These are phyloP conservation scores for Dasypus novemcinctus DNA, from an alignment of 2,113 vertebrate genomes.

Conservation along the genomic window DNA sequence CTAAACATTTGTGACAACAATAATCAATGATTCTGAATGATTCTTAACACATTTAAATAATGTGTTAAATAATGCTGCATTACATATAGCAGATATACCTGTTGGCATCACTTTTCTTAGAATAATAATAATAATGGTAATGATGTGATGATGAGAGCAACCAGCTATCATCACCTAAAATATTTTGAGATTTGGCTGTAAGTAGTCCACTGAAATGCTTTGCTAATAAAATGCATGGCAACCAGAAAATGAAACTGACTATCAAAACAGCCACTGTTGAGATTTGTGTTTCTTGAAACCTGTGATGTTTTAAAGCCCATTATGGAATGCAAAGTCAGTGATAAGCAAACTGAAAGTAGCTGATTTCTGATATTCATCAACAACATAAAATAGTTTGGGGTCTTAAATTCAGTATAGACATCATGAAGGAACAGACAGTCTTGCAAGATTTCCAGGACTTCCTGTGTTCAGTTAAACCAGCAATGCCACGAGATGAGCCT, in stretches of 20 bases:
- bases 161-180: neutral
- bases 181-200: neutral
- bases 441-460: conserved; percentile 77
- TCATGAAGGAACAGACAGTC: conserved; percentile 58
- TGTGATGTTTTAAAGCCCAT: neutral
- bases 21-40: conserved; percentile 24
- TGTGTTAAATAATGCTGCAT: too few relatives aligned
- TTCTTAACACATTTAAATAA: neutral
- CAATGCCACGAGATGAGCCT: conserved; percentile 55
- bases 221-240: neutral
- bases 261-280: neutral
- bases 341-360: conserved; percentile 32
- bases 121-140: neutral
- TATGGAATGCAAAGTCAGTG: neutral
- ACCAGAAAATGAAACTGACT: conserved; percentile 8
- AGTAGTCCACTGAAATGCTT: neutral
- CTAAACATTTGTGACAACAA: neutral
- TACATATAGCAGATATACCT: neutral
- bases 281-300: conserved; percentile 30
- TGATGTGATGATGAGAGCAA: neutral
- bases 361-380: conserved; percentile 37
- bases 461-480: conserved; percentile 73
- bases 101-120: neutral
- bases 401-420: conserved; percentile 53
- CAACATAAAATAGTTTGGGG: neutral